Evolutionary conservation across 2,888 invertebrate genomes (phyloP), one percentile per base, ranked within the genome.

Genomic region (Archaeoteleia sp.): DNA sequence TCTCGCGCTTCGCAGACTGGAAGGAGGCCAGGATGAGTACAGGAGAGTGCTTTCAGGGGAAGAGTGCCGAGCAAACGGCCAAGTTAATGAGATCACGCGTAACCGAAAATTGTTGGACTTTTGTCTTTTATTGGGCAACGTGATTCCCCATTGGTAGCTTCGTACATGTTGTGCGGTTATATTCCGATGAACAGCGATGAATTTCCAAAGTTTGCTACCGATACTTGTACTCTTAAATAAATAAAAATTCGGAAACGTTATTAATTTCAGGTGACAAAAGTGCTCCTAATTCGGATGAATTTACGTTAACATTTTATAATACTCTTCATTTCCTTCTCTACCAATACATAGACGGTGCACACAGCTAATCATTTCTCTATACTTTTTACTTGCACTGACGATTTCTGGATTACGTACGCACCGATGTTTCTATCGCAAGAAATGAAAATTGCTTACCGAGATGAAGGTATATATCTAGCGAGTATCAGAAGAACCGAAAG

Each of bases 31-130:
- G 27, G 8, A 15, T 1, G 37, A 37, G 15, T 1, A 29, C 12
- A 2, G 3, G 20, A 20, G 3, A 5, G 5, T 20, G 20, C 20
- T 20, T 5, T 2, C 20, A 20, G 30, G 67, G 54, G 60, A 61
- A 65, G 68, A n/a, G 43, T 53, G 68, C 63, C 67, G 62, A 72
- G 70, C 72, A 71, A 73, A 72, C 75, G 74, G 74, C 68, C 73
- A 73, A 82, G 81, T 83, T 83, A 83, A 83, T 83, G 83, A 83
- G 83, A 83, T 83, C 83, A 83, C 83, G 82, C 82, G 81, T 83
- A 83, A 82, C 80, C 83, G 80, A 83, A 83, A 83, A 83, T 83
- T 83, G 83, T 81, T 76, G 78, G 79, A 71, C 80, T 78, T 78
- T 74, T 77, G 66, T 78, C 82, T 82, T 82, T 82, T 80, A 83